These are phyloP conservation scores for Centropristis striata DNA, from an alignment of 2,113 vertebrate species.

Conservation along the genomic window DNA sequence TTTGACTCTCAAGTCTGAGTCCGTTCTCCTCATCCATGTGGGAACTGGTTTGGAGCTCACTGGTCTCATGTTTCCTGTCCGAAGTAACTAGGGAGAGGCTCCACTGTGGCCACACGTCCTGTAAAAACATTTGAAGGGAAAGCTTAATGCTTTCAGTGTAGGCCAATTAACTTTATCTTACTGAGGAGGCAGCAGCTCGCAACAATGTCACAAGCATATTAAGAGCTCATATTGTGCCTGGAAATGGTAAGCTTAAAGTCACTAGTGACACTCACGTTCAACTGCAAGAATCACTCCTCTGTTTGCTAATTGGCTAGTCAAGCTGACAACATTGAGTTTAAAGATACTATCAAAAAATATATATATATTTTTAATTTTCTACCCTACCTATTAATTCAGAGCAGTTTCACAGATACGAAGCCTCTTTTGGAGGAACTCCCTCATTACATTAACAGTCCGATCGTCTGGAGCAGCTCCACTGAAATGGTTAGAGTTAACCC, in stretches of 20 bases:
- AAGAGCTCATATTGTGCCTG: slow-evolving; percentile 17
- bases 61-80: not conserved
- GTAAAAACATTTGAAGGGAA: slow-evolving; percentile 10
- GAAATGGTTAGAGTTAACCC: too few relatives aligned
- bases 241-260: not conserved
- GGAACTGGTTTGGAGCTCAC: not conserved
- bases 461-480: too few relatives aligned
- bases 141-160: slow-evolving; percentile 39
- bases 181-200: slow-evolving; percentile 40
- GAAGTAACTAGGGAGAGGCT: not conserved
- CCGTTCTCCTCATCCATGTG: not conserved
- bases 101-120: not conserved
- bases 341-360: not conserved
- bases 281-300: slow-evolving; percentile 23
- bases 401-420: too few relatives aligned
- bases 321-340: slow-evolving; percentile 2
- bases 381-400: too few relatives aligned
- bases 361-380: too few relatives aligned
- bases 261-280: slow-evolving; percentile 6
- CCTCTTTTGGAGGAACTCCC: too few relatives aligned
- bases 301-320: slow-evolving; percentile 36
- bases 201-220: slow-evolving; percentile 61
- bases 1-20: not conserved
- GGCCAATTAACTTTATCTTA: slow-evolving; percentile 54
- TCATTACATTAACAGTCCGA: too few relatives aligned